These are phyloP conservation scores for Styela clava DNA, from an alignment of 23 tunicate genomes.

Conservation along the genomic window DNA sequence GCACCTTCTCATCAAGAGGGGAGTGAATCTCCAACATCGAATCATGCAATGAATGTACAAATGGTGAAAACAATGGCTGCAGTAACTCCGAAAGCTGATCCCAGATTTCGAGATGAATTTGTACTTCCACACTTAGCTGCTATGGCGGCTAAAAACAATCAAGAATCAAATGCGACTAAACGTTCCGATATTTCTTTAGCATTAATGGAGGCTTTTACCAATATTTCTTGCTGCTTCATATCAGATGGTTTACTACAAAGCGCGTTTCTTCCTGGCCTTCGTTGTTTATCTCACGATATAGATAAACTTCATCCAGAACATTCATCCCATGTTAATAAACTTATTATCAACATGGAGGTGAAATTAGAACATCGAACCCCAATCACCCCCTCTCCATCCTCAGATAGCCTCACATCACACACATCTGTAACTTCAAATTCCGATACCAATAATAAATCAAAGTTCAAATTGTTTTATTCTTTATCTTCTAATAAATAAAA, in stretches of 20 bases:
- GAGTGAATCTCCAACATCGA: slow-evolving; percentile 43
- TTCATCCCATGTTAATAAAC: background rate
- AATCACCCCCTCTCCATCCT: background rate
- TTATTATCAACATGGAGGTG: slow-evolving; percentile 6
- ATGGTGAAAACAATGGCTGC: slow-evolving; percentile 19
- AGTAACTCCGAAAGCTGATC: slow-evolving; percentile 51
- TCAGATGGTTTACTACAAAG: slow-evolving; percentile 59
- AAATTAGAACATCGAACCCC: slow-evolving; percentile 5
- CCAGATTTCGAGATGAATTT: slow-evolving; percentile 86
- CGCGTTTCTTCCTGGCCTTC: slow-evolving; percentile 72
- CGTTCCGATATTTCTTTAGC: slow-evolving; percentile 45
- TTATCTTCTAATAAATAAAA: background rate
- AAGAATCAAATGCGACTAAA: slow-evolving; percentile 34
- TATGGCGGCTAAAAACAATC: slow-evolving; percentile 76
- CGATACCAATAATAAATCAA: background rate
- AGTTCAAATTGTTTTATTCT: background rate
- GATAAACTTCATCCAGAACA: slow-evolving; percentile 66
- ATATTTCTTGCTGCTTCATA: slow-evolving; percentile 84
- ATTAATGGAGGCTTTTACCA: slow-evolving; percentile 68
- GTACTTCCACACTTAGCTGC: slow-evolving; percentile 71
- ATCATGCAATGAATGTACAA: slow-evolving; percentile 48
- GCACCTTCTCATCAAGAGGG: slow-evolving; percentile 45
- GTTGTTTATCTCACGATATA: slow-evolving; percentile 58
- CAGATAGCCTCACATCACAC: background rate
- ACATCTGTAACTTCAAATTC: background rate